Percentiles rank a stretch among this genome's conserved stretches.
These are phyloP conservation scores for Sapajus apella DNA, from an alignment of 2,113 vertebrate species.

Conservation along the genomic window DNA sequence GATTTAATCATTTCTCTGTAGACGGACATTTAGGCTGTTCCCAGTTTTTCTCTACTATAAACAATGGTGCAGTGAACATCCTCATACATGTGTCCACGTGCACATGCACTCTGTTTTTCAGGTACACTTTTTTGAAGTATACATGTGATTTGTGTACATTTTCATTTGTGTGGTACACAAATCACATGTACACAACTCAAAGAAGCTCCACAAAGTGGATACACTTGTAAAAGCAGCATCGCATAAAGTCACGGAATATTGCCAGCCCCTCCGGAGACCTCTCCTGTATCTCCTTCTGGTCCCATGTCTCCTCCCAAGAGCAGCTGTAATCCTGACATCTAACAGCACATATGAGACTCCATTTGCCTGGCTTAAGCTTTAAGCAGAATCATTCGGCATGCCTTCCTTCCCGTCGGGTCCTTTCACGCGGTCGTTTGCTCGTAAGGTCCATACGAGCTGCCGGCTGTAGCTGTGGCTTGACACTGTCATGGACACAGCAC, in stretches of 20 bases:
- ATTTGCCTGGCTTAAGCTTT: not conserved
- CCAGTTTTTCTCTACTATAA: not conserved
- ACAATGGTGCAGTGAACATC: accelerated
- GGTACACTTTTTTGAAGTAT: not conserved
- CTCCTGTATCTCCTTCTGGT: not conserved
- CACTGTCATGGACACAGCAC: not conserved
- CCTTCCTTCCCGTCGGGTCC: accelerated
- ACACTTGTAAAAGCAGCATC: not conserved
- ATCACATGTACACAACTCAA: not conserved
- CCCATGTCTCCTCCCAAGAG: accelerated
- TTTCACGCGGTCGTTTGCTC: not conserved
- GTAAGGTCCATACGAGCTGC: accelerated
- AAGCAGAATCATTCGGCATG: too few relatives aligned
- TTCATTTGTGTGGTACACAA: too few relatives aligned
- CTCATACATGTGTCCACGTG: accelerated
- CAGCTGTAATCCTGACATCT: not conserved
- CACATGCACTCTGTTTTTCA: accelerated
- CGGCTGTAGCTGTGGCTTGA: not conserved
- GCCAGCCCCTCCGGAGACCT: not conserved
- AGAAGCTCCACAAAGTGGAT: not conserved
- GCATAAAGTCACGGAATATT: accelerated
- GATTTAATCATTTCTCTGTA: not conserved
- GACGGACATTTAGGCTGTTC: not conserved
- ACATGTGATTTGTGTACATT: too few relatives aligned
- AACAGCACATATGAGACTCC: accelerated